Evolutionary conservation across 1,140 invertebrate genomes (phyloP).

Genomic region (Bombus confusus): DNA sequence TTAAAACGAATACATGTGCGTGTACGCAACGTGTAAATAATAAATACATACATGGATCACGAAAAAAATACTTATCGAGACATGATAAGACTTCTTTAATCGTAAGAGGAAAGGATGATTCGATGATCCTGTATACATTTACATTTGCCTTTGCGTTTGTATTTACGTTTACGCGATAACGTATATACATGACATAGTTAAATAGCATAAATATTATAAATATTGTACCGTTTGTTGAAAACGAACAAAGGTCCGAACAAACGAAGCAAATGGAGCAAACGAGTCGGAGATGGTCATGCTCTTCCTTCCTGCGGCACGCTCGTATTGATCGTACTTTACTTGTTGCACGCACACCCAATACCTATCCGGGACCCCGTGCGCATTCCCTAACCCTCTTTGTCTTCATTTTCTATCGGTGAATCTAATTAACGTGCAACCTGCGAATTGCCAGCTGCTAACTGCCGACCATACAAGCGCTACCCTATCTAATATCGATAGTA

Average conservation of each 20-base stretch:
- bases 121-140: background rate
- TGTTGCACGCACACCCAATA: conserved; percentile 48
- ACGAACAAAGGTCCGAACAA: background rate
- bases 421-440: conserved; percentile 73
- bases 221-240: background rate
- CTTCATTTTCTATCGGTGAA: conserved; percentile 72
- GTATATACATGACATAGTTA: background rate
- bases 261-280: background rate
- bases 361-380: conserved; percentile 12
- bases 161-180: background rate
- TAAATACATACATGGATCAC: background rate
- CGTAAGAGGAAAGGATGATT: background rate
- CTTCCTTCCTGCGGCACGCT: conserved; percentile 17
- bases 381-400: conserved; percentile 35
- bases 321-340: conserved; percentile 52
- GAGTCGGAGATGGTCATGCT: conserved; percentile 9
- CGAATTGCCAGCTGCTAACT: background rate
- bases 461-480: too few relatives aligned
- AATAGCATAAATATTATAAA: too few relatives aligned
- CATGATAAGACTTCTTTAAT: background rate
- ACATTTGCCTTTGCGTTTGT: background rate
- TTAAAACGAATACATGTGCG: background rate
- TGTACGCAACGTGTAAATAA: too few relatives aligned
- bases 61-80: background rate
- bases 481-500: background rate